phyloP scores from a whole-genome alignment of 2,797 vertebrate genomes.

The Apodemus agrarius region DNA sequence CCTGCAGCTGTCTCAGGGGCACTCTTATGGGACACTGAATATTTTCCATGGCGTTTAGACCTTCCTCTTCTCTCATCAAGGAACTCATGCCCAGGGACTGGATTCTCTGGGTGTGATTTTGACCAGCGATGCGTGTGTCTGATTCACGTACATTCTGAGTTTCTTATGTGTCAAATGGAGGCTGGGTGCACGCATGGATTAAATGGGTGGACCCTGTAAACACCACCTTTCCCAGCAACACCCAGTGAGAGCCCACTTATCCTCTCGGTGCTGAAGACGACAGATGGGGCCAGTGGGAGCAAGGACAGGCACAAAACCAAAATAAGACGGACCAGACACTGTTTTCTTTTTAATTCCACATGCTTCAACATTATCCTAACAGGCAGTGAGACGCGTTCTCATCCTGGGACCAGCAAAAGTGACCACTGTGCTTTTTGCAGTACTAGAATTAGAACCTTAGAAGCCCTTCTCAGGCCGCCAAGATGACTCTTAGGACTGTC shows the following conservation, averaged over 20 bases:
- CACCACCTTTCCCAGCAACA: not conserved
- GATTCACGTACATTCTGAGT: not conserved
- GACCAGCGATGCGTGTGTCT: not conserved
- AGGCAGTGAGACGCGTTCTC: not conserved
- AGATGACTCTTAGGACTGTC: no score
- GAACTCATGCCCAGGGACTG: not conserved
- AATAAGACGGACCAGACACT: not conserved
- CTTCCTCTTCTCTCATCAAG: not conserved
- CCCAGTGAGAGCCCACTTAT: no score
- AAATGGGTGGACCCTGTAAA: not conserved
- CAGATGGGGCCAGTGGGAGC: not conserved
- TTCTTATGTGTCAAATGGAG: conserved; percentile 17
- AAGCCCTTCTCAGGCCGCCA: not conserved
- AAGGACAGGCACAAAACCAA: not conserved
- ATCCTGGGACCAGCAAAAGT: not conserved
- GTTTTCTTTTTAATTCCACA: conserved; percentile 2
- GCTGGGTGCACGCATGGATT: not conserved
- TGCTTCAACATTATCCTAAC: not conserved
- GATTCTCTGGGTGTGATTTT: conserved; percentile 35
- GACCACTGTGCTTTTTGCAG: not conserved
- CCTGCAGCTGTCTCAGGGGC: not conserved
- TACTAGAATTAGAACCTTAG: not conserved
- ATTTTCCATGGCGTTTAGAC: not conserved
- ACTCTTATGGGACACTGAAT: not conserved
- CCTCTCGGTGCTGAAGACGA: not conserved